Base-by-base conservation (phyloP, 2,888 invertebrate genomes). In the Cheilosia grossa region DNA sequence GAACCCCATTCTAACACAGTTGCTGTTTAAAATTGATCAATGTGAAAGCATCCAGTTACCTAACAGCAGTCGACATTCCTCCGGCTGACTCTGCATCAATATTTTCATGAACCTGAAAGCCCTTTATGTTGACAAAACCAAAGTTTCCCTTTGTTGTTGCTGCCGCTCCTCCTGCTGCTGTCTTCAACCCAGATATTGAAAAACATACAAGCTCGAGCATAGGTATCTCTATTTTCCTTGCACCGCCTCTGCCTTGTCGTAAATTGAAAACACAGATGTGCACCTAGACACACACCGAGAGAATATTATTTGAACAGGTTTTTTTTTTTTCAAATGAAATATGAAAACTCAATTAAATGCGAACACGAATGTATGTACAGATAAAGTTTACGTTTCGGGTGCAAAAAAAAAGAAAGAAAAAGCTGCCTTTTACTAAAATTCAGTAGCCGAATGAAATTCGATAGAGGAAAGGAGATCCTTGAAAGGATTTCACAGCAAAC, bases 331-430 rank as follows among this genome's bases (percentile, higher is more conserved):
- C 49, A 5, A 37, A 42, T 42, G 54, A 73, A 82, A 73, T 82
- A 82, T 82, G 61, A 73, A 82, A 82, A 72, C 66, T 73, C 78
- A 78, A 82, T 82, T 72, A 78, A 82, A 67, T 54, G 61, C 13
- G 6, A 33, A n/a, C 6, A 27, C n/a, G 30, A 54, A 27, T 30
- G 17, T 15, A 15, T 2, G 5, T 15, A 1, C 21, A 21, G 21
- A 0, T 10, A 19, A 6, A 40, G 27, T 47, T 63, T 21, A 17
- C 24, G 19, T 61, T 53, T 27, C 21, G 15, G 24, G 10, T 21
- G 51, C 21, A 37, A 40, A 15, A 3, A 17, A 27, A 3, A 24
- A 44, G 3, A 30, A 27, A 4, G 17, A 44, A 51, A 53, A 51
- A 13, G 13, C 13, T 21, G 6, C 3, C 47, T 30, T 58, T 44